A percentile compares a stretch with the other conserved stretches of the same genome.
Conservation (phyloP, 2,797 vertebrate genomes). For the Chelmon rostratus region DNA sequence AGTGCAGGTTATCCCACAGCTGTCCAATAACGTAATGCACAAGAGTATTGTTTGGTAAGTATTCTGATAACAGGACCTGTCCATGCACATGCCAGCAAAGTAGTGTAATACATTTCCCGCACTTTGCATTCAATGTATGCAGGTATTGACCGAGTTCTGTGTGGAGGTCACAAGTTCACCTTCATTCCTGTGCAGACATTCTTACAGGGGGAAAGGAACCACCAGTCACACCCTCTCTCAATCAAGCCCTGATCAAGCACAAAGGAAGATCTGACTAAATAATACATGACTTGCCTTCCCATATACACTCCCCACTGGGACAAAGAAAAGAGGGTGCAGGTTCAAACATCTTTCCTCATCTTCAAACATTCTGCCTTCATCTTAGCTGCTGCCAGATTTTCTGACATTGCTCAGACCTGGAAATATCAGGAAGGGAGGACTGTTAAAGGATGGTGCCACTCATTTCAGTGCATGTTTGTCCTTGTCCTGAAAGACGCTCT, state of each 20-base stretch:
- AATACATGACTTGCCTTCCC: conserved; percentile 81
- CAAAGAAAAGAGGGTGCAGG: conserved; percentile 65
- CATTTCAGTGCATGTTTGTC: conserved; percentile 39
- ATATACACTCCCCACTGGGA: conserved; percentile 73
- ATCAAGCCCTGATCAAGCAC: conserved; percentile 83
- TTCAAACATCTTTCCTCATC: conserved; percentile 75
- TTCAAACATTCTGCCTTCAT: conserved; percentile 75
- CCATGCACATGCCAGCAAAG: conserved; percentile 2
- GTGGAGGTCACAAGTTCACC: conserved; percentile 62
- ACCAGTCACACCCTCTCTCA: conserved; percentile 72
- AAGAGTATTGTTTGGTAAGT: conserved; percentile 26
- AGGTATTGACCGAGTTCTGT: conserved; percentile 34
- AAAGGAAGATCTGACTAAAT: conserved; percentile 80
- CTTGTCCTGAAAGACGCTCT: conserved; percentile 39
- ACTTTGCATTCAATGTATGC: conserved; percentile 34
- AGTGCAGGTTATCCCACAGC: conserved; percentile 51
- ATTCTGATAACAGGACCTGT: conserved; percentile 27
- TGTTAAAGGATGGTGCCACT: conserved; percentile 37
- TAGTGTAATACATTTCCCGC: conserved; percentile 13
- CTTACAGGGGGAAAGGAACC: conserved; percentile 7
- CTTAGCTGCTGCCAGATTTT: conserved; percentile 58
- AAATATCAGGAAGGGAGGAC: conserved; percentile 46
- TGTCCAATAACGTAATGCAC: conserved; percentile 40
- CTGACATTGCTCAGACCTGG: conserved; percentile 53
- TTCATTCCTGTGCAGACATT: conserved; percentile 54